Base-by-base conservation (phyloP, 2,797 vertebrate genomes). In the Kryptolebias ocellatus region DNA sequence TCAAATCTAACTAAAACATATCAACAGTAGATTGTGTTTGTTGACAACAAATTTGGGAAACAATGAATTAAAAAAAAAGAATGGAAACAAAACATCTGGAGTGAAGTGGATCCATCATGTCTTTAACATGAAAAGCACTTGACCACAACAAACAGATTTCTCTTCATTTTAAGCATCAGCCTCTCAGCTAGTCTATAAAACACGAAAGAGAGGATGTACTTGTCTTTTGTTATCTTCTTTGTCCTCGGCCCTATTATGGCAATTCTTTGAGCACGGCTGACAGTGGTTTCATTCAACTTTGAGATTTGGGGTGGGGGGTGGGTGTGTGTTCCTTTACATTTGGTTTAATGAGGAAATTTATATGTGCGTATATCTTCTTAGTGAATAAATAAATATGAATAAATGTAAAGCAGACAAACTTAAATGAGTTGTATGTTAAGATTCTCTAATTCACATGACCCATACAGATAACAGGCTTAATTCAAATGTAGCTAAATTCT, bases 81-180 rank as follows among this genome's bases (percentile, higher is more conserved):
- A 63, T 65, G 49, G 44, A 46, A 63, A 72, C 69, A 60, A 67
- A 62, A 53, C 66, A 59, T 24, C 39, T 3, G 7, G 62, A 67
- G 56, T 42, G 63, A 65, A 70, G 62, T 58, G 50, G 50, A 78
- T 64, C 37, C 64, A 70, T 61, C 53, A 56, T 34, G 72, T 65
- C 16, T 84, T 79, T 79, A 84, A 90, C 83, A 76, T 86, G 74
- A 77, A 83, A 81, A 76, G 64, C 53, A 70, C 34, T 67, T 47
- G 54, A 87, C 83, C 88, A 90, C 91, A 91, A 91, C 89, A 92
- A 90, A 90, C 82, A 76, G 74, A 88, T 87, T 88, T 84, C 80
- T 85, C 50, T 81, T 74, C 59, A 55, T 74, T 73, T 76, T 68
- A 56, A 71, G 75, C 53, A 67, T 81, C 79, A 77, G 67, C 87